A percentile compares a stretch with the other conserved stretches of the same genome.
phyloP scores from a whole-genome alignment of 1,140 invertebrate genomes.

The Drosophila pseudoananassae region DNA sequence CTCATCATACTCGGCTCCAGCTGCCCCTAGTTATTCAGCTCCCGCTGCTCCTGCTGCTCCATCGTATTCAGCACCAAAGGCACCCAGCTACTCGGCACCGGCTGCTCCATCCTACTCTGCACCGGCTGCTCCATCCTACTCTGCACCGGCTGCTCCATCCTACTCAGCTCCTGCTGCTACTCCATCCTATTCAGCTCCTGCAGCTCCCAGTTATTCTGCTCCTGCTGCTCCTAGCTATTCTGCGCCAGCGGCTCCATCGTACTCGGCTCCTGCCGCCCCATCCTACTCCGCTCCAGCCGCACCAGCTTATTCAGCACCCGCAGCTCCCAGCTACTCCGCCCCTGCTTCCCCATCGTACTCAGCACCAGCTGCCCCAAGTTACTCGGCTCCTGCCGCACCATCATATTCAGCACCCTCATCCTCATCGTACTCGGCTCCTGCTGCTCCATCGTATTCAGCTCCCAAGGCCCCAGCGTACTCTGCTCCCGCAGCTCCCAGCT shows the following conservation, averaged over 20 bases:
- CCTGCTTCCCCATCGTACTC: slow-evolving; percentile 20
- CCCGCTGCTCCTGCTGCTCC: slow-evolving; percentile 6
- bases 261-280: slow-evolving; percentile 35
- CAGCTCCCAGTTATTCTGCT: slow-evolving; percentile 17
- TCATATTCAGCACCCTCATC: slow-evolving; percentile 29
- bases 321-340: slow-evolving; percentile 3
- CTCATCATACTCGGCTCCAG: slow-evolving; percentile 1
- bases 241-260: slow-evolving; percentile 12
- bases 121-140: slow-evolving; percentile 18
- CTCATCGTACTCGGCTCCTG: slow-evolving; percentile 24
- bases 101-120: slow-evolving; percentile 36
- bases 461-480: slow-evolving; percentile 13
- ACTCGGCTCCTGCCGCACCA: slow-evolving; percentile 22
- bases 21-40: slow-evolving; percentile 10
- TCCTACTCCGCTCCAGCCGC: slow-evolving; percentile 23
- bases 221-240: slow-evolving; percentile 20
- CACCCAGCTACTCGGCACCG: slow-evolving; percentile 32
- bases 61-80: slow-evolving; percentile 32
- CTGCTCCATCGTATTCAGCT: slow-evolving; percentile 14
- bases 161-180: slow-evolving; percentile 28
- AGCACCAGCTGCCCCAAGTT: slow-evolving; percentile 6
- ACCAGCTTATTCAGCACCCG: slow-evolving; percentile 31
- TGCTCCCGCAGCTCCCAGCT: slow-evolving; percentile 3
- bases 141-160: slow-evolving; percentile 14
- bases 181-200: slow-evolving; percentile 12